Evolutionary conservation across 2,797 vertebrate genomes (phyloP).

Genomic region (Cercopithecus neglectus): DNA sequence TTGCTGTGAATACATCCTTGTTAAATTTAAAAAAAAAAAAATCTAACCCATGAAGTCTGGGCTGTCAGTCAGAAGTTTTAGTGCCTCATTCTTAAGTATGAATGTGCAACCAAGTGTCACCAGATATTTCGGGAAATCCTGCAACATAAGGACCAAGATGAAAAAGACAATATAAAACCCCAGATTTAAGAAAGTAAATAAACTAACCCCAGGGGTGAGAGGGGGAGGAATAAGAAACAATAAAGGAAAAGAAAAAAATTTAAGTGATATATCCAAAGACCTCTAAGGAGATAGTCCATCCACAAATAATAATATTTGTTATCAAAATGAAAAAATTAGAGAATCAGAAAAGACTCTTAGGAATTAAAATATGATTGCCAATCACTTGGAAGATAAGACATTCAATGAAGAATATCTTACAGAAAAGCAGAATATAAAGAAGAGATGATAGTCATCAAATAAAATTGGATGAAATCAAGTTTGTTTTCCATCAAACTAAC

Average conservation of each 20-base stretch:
- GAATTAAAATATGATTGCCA: background rate
- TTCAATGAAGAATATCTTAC: background rate
- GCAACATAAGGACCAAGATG: background rate
- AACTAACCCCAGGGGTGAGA: background rate
- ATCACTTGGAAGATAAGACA: background rate
- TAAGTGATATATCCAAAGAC: background rate
- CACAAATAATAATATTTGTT: background rate
- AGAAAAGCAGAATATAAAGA: background rate
- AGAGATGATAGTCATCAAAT: background rate
- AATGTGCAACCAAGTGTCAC: background rate
- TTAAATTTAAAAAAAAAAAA: slow-evolving; percentile 79
- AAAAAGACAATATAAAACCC: background rate
- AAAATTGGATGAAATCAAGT: background rate
- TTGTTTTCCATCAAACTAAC: background rate
- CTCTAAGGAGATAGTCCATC: background rate
- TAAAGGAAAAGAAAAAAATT: background rate
- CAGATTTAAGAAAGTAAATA: background rate
- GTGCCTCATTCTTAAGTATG: background rate
- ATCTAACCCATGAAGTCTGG: background rate
- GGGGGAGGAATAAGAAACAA: background rate
- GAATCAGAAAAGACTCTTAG: background rate
- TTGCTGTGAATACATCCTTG: slow-evolving; percentile 89
- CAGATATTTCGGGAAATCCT: background rate
- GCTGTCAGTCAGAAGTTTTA: background rate
- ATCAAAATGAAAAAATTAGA: background rate